A percentile compares a stretch with the other conserved stretches of the same genome.
Conservation (phyloP, 2,113 vertebrate species). For the Zosterops japonicus region DNA sequence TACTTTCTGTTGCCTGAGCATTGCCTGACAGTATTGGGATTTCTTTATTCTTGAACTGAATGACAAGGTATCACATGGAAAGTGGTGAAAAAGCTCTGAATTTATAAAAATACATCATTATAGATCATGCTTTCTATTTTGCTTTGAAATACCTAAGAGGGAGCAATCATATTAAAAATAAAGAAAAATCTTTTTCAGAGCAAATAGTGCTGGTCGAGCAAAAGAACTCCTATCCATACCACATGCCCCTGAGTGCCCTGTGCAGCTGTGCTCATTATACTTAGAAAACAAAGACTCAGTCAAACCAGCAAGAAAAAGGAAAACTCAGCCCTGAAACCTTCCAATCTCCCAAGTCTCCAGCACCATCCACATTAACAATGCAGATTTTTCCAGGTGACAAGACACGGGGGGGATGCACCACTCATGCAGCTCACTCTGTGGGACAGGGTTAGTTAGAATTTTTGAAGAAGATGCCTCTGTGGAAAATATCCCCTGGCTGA, state of each 20-base stretch:
- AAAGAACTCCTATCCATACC: not conserved
- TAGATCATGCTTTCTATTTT: not conserved
- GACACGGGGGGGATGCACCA: not conserved
- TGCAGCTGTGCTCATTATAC: not conserved
- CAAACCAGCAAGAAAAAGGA: not conserved
- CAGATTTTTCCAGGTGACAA: not conserved
- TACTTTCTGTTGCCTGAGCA: not conserved
- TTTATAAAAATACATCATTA: not conserved
- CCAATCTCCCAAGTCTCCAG: not conserved
- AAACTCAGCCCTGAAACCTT: not conserved
- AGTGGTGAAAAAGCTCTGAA: not conserved
- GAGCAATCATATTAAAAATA: not conserved
- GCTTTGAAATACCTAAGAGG: not conserved
- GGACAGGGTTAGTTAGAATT: not conserved
- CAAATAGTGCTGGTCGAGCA: not conserved
- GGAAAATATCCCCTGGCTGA: not conserved
- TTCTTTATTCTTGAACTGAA: not conserved
- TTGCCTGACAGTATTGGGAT: not conserved
- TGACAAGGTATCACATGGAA: not conserved
- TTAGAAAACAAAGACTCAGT: not conserved
- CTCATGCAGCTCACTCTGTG: not conserved
- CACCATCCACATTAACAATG: not conserved
- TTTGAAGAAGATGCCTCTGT: not conserved
- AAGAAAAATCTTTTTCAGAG: not conserved
- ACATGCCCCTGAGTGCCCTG: not conserved